These are phyloP conservation scores for Hypomecis atomaria DNA, from an alignment of 2,888 invertebrate genomes.

Conservation along the genomic window DNA sequence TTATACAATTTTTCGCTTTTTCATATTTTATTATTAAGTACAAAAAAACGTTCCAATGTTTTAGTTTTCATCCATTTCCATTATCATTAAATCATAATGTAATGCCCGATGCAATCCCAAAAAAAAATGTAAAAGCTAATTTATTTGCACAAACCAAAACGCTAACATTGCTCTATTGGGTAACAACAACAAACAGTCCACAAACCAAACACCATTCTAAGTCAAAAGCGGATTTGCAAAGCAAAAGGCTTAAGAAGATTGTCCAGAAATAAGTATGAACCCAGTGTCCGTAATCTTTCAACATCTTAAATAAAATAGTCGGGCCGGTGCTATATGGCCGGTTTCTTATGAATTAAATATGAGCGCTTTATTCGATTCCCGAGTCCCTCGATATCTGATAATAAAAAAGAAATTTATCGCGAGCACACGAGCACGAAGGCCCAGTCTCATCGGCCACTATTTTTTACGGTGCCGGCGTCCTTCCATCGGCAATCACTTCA, in stretches of 20 bases:
- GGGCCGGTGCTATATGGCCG: slow-evolving; percentile 81
- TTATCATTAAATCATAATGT: no score
- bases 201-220: slow-evolving; percentile 15
- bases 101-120: no score
- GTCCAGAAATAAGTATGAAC: slow-evolving; percentile 61
- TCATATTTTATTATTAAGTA: no score
- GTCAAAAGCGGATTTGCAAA: slow-evolving; percentile 35
- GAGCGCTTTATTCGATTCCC: slow-evolving; percentile 85
- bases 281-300: slow-evolving; percentile 75
- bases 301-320: slow-evolving; percentile 83
- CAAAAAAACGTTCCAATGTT: no score
- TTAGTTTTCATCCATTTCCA: no score
- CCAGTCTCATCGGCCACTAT: slow-evolving; percentile 78
- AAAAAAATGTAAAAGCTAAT: not conserved
- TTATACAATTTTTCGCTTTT: no score
- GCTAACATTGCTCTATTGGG: not conserved
- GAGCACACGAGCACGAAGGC: slow-evolving; percentile 69
- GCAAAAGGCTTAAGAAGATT: slow-evolving; percentile 51
- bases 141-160: not conserved
- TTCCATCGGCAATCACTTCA: slow-evolving; percentile 84
- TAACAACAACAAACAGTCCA: not conserved
- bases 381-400: slow-evolving; percentile 85
- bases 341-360: slow-evolving; percentile 85
- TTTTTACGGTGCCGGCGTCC: slow-evolving; percentile 75
- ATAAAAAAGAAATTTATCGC: slow-evolving; percentile 85